Percentiles rank a stretch among this genome's conserved stretches.
phyloP scores from a whole-genome alignment of 2,113 vertebrate species.

The Mustela lutreola region DNA sequence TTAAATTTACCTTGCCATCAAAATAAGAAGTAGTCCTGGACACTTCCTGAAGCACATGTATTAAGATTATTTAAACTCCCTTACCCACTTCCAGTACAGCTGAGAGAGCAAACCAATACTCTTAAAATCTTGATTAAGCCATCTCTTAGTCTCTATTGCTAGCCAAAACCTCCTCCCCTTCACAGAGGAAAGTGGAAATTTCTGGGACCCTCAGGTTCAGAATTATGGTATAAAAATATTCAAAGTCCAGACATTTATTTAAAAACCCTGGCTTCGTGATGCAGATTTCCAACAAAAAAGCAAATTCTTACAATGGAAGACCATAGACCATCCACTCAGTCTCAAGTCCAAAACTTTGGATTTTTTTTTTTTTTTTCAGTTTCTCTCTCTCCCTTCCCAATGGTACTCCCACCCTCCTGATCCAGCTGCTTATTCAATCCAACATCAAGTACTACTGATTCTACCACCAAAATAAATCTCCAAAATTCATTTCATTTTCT shows the following conservation, averaged over 20 bases:
- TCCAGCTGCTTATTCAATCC: neutral
- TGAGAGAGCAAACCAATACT: neutral
- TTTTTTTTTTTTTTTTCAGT: neutral
- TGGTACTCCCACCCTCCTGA: neutral
- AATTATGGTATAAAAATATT: neutral
- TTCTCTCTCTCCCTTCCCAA: neutral
- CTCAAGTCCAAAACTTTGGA: neutral
- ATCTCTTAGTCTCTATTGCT: neutral
- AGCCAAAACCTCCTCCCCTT: conserved; percentile 10
- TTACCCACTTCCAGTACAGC: neutral
- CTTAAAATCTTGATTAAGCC: neutral
- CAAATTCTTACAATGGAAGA: neutral
- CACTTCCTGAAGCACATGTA: neutral
- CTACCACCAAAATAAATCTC: neutral
- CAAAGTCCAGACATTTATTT: neutral
- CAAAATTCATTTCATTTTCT: neutral
- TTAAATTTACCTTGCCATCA: neutral
- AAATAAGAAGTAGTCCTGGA: neutral
- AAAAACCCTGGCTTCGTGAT: neutral
- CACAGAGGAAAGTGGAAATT: neutral
- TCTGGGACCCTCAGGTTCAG: neutral
- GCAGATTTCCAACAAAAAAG: neutral
- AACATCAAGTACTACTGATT: neutral
- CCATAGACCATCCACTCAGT: neutral
- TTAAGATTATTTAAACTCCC: neutral